Conservation (phyloP, 2,797 vertebrate species). For the Hyperoplus immaculatus region DNA sequence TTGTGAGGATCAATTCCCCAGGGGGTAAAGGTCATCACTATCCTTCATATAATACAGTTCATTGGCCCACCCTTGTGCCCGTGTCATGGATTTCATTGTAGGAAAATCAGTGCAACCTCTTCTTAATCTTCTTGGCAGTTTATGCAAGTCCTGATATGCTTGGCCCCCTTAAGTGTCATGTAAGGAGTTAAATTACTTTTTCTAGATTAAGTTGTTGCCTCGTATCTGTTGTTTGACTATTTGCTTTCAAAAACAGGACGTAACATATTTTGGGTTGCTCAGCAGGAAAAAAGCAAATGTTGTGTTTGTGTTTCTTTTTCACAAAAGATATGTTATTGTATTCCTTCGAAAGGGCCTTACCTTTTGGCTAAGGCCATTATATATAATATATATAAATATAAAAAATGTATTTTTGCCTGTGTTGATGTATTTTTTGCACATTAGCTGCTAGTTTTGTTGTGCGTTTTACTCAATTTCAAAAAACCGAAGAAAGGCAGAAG, state of each 20-base stretch:
- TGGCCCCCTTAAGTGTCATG: not conserved
- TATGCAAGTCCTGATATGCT: constrained; percentile 2
- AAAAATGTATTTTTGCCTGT: constrained; percentile 3
- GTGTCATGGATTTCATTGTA: constrained; percentile 21
- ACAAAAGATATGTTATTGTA: not conserved
- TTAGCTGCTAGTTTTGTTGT: too few species aligned
- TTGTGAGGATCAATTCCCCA: constrained; percentile 55
- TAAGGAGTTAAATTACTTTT: not conserved
- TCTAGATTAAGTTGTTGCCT: not conserved
- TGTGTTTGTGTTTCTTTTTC: not conserved
- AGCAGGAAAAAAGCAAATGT: not conserved
- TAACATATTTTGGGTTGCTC: not conserved
- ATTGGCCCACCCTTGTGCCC: not conserved
- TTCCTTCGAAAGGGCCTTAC: not conserved
- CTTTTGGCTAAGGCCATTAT: constrained; percentile 4
- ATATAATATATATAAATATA: not conserved
- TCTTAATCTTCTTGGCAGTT: constrained; percentile 31
- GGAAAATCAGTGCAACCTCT: constrained; percentile 18
- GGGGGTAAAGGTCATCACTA: constrained; percentile 57
- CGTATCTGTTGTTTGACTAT: not conserved
- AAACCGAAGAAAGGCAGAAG: not conserved
- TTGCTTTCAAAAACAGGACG: not conserved
- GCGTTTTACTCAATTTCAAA: too few species aligned
- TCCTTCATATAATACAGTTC: constrained; percentile 49
- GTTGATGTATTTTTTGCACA: constrained; percentile 10